These are phyloP conservation scores for Lamproptera curius DNA, from an alignment of 2,888 invertebrate species.

Conservation along the genomic window DNA sequence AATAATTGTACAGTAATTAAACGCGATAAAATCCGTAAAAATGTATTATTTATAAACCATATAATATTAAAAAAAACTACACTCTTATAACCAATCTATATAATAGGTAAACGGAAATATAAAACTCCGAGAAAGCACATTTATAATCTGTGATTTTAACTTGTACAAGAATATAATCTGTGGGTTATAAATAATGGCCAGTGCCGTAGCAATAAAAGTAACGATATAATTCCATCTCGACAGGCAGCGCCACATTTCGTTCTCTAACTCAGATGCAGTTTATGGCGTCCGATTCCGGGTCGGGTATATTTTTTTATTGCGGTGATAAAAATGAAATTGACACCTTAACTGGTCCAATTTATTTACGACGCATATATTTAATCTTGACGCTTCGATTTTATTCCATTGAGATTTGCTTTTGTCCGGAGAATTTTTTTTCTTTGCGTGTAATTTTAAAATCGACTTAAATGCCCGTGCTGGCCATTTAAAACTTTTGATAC, in stretches of 20 bases:
- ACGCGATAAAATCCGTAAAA: no score
- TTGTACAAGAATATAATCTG: no score
- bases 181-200: constrained; percentile 1
- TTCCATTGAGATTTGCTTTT: not conserved
- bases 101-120: no score
- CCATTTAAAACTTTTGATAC: no score
- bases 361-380: not conserved
- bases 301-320: not conserved
- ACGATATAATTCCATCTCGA: constrained; percentile 19
- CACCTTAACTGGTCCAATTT: constrained; percentile 2
- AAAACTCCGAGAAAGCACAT: no score
- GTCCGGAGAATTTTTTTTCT: no score
- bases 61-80: no score
- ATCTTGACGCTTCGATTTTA: not conserved
- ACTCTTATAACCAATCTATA: no score
- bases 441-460: no score
- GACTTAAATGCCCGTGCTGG: no score
- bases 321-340: constrained; percentile 6
- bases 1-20: no score
- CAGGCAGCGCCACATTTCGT: not conserved
- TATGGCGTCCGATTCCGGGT: not conserved
- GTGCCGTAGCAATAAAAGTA: constrained; percentile 10
- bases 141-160: not conserved
- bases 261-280: constrained; percentile 1
- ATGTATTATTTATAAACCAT: no score